phyloP scores from a whole-genome alignment of 2,113 vertebrate genomes.

The Tachysurus fulvidraco region DNA sequence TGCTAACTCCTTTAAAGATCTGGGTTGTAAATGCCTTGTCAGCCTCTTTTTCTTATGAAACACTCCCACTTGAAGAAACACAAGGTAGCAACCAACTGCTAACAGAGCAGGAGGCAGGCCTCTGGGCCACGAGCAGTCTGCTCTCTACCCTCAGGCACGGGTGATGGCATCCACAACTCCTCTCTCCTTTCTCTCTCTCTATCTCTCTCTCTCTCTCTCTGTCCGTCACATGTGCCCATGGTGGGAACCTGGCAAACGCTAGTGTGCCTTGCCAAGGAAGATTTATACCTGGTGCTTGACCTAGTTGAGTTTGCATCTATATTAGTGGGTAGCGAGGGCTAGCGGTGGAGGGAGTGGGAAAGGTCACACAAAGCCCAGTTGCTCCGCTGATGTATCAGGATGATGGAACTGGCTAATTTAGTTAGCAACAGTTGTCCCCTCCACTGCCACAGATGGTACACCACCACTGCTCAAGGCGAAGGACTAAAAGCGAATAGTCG shows the following conservation, averaged over 20 bases:
- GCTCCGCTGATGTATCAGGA: constrained; percentile 88
- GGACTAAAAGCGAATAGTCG: constrained; percentile 72
- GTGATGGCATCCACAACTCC: constrained; percentile 76
- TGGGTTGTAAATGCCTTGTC: constrained; percentile 64
- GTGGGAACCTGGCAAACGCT: constrained; percentile 82
- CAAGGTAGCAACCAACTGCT: constrained; percentile 83
- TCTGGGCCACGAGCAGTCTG: constrained; percentile 81
- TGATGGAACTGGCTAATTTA: constrained; percentile 97
- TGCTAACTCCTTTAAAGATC: constrained; percentile 14
- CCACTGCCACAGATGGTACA: constrained; percentile 89
- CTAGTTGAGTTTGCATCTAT: constrained; percentile 95
- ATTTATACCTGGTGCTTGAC: constrained; percentile 96
- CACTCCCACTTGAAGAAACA: constrained; percentile 75
- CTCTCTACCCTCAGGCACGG: constrained; percentile 71
- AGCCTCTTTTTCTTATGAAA: constrained; percentile 74
- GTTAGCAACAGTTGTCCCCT: constrained; percentile 96
- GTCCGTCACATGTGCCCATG: constrained; percentile 80
- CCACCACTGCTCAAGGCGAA: constrained; percentile 79
- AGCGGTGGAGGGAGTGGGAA: constrained; percentile 86
- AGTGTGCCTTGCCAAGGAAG: constrained; percentile 81
- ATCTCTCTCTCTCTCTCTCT: constrained; percentile 73
- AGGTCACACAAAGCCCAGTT: constrained; percentile 91
- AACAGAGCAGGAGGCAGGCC: constrained; percentile 83
- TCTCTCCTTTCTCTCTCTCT: constrained; percentile 74
- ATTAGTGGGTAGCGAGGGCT: constrained; percentile 87